Conservation (phyloP, 2,888 invertebrate species). For the Xylota sylvarum region DNA sequence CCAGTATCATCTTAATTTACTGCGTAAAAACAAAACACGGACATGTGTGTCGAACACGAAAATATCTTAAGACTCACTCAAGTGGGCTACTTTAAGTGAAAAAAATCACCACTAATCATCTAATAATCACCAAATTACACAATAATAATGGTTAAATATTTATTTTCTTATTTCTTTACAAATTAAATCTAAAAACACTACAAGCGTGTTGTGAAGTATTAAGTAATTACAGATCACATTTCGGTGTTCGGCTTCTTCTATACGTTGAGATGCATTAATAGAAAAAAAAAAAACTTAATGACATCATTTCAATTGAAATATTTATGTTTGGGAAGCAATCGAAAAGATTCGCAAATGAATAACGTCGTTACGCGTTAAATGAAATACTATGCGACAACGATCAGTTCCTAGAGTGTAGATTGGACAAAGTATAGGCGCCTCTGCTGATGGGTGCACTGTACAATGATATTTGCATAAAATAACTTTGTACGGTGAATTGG, state of each 20-base stretch:
- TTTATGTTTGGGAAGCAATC: conserved; percentile 39
- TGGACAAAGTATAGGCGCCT: conserved; percentile 5
- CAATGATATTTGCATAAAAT: conserved; percentile 31
- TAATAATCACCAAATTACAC: conserved; percentile 40
- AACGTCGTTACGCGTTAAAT: conserved; percentile 3
- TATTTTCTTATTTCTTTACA: neutral
- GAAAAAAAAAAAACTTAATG: conserved; percentile 7
- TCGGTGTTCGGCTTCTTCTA: neutral
- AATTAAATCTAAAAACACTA: neutral
- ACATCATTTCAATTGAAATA: conserved; percentile 50
- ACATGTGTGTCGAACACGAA: neutral
- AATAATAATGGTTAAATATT: conserved; percentile 26
- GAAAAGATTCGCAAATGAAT: conserved; percentile 18
- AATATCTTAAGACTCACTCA: conserved; percentile 10
- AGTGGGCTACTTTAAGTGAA: conserved; percentile 2
- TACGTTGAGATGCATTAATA: neutral
- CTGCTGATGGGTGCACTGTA: too few relatives aligned
- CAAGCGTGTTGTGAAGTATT: neutral
- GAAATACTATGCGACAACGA: conserved; percentile 5
- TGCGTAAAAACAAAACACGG: too few relatives aligned
- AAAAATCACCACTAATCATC: conserved; percentile 15
- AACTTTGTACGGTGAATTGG: conserved; percentile 40
- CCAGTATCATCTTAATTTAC: too few relatives aligned
- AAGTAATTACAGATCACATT: conserved; percentile 11
- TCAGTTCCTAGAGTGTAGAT: conserved; percentile 1